Percentiles rank a stretch among this genome's conserved stretches.
Evolutionary conservation across 2,113 vertebrate genomes (phyloP).

Genomic region (Hypanus sabinus): DNA sequence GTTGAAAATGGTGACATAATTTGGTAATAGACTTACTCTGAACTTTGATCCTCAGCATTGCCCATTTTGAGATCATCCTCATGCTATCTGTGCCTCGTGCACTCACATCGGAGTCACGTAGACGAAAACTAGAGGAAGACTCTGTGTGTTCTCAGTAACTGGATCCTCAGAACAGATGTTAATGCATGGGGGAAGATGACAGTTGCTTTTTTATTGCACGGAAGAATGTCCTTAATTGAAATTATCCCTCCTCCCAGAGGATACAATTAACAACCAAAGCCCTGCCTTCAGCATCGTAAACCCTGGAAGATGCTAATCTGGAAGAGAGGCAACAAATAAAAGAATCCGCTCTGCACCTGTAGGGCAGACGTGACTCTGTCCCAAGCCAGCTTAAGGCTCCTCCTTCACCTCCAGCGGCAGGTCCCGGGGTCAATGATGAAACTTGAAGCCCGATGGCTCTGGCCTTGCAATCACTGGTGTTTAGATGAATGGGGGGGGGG

Average conservation of each 20-base stretch:
- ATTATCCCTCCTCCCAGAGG: not conserved
- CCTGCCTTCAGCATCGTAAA: not conserved
- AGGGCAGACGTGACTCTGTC: not conserved
- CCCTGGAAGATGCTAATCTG: not conserved
- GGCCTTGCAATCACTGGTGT: no score
- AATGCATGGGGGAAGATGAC: not conserved
- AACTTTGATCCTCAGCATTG: no score
- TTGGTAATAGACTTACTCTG: no score
- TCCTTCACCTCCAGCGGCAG: no score
- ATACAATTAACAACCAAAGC: not conserved
- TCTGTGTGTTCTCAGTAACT: not conserved
- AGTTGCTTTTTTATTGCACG: not conserved
- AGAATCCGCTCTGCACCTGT: not conserved
- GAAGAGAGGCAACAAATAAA: not conserved
- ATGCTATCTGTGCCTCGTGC: no score
- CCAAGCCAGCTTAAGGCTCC: not conserved
- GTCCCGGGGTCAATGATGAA: no score
- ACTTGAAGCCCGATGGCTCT: no score
- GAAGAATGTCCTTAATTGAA: not conserved
- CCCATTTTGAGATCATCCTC: no score
- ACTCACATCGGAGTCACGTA: no score
- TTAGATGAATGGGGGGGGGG: no score
- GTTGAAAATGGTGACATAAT: no score
- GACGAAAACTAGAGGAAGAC: not conserved
- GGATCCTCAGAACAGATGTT: not conserved